Base-by-base conservation (phyloP, 2,113 vertebrate genomes). In the Strix uralensis region DNA sequence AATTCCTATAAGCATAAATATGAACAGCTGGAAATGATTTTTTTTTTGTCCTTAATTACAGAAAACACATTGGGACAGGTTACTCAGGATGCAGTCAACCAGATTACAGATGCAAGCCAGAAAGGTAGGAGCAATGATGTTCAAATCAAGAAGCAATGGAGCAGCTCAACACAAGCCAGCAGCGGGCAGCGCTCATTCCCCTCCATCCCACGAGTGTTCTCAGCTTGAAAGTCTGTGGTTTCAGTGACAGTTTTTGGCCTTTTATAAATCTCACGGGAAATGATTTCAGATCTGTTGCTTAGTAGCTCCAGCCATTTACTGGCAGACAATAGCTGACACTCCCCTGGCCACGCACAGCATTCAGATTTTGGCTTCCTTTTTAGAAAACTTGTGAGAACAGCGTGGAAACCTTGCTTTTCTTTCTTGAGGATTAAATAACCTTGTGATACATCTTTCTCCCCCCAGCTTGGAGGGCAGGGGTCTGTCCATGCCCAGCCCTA, bases 21-120 rank as follows among this genome's bases (percentile, higher is more conserved):
- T 17, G 8, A 87, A 30, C 62, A 63, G 19, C 47, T 47, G 59
- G 55, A 44, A 91, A 73, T 66, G 0, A 73, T 49, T 29, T 61
- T 38, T 54, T 52, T 88, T 86, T 93, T 84, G 17, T 92, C 70
- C 17, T 79, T 94, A 13, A 85, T 93, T 97, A 47, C 94, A 97
- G 97, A 86, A 57, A 96, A 91, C 47, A 14, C 86, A 2, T 0
- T 97, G 61, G 97, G 90, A 79, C 59, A 88, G 78, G 93, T 94
- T 67, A 86, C 95, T 42, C 93, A 97, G 61, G 87, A 96, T 49
- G 95, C 88, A 66, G 82, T 94, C 85, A 96, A 88, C 71, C 96
- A 97, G 67, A 90, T 96, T 52, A 89, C 95, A 81, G 95, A 95
- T 9, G 94, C 96, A 25, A 90, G 96, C 81, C 97, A 97, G 86